Conservation (phyloP, 1,140 invertebrate species). For the Heliothis virescens region DNA sequence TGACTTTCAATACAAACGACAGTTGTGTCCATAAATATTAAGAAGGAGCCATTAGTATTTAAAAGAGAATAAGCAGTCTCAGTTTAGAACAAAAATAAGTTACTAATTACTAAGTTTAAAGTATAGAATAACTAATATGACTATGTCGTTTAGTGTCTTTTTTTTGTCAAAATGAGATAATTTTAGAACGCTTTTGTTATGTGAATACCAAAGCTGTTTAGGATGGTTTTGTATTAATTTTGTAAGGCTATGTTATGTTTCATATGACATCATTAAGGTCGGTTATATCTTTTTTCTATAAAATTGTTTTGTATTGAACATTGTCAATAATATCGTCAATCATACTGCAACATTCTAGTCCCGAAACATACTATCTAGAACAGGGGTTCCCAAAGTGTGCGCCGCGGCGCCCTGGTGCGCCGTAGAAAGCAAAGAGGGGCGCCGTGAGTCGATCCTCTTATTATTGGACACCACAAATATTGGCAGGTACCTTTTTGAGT, state of each 20-base stretch:
- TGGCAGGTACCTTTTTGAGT: too few species aligned
- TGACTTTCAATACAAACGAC: constrained; percentile 4
- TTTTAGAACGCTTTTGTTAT: background rate
- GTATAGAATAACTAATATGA: background rate
- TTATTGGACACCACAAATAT: too few species aligned
- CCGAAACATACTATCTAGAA: background rate
- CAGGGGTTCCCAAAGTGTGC: too few species aligned
- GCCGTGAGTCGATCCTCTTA: too few species aligned
- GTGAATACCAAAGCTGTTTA: too few species aligned
- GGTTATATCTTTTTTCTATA: too few species aligned
- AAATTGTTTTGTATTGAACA: background rate
- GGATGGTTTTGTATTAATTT: too few species aligned
- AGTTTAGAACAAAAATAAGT: background rate
- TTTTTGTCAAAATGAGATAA: background rate
- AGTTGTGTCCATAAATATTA: constrained; percentile 22
- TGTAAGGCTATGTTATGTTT: too few species aligned
- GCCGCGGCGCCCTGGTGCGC: too few species aligned
- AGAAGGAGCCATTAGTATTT: background rate
- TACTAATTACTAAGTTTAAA: background rate
- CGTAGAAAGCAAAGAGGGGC: too few species aligned
- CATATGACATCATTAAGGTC: too few species aligned
- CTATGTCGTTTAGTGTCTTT: too few species aligned
- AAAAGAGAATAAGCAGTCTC: background rate
- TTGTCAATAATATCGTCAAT: background rate
- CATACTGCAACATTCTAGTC: background rate